Conservation (phyloP, 2,888 invertebrate species). For the Drosophila longiperda region DNA sequence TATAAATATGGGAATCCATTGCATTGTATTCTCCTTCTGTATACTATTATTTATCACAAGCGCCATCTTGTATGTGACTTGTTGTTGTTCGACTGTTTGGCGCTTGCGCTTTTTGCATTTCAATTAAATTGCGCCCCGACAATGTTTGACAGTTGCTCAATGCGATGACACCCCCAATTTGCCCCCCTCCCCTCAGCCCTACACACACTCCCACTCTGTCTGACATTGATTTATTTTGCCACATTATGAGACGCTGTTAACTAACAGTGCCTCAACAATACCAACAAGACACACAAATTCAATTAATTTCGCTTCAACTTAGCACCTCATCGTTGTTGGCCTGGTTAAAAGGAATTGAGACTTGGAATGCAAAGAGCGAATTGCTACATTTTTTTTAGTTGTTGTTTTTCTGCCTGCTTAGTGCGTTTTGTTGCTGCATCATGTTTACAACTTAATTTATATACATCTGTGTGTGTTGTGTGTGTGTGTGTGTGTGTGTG, state of each 20-base stretch:
- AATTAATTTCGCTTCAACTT: conserved; percentile 29
- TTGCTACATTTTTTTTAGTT: conserved; percentile 29
- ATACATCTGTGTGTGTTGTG: conserved; percentile 73
- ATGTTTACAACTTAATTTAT: conserved; percentile 85
- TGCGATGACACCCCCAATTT: conserved; percentile 34
- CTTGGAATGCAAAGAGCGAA: conserved; percentile 55
- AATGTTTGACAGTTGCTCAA: conserved; percentile 80
- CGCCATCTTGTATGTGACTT: conserved; percentile 69
- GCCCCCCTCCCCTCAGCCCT: not conserved
- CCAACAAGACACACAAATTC: conserved; percentile 20
- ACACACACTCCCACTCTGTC: not conserved
- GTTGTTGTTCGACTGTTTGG: conserved; percentile 63
- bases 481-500: conserved; percentile 74
- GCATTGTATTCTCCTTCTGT: conserved; percentile 59
- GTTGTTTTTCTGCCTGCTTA: conserved; percentile 15
- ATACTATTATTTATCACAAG: conserved; percentile 64
- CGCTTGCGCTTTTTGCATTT: conserved; percentile 82
- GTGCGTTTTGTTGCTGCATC: conserved; percentile 82
- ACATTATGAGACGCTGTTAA: conserved; percentile 46
- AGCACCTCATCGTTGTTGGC: conserved; percentile 43
- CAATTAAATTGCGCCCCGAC: conserved; percentile 77
- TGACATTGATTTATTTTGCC: conserved; percentile 71
- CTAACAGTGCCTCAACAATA: conserved; percentile 29
- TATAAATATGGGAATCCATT: conserved; percentile 15
- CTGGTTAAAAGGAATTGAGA: conserved; percentile 12